Percentiles rank a stretch among this genome's conserved stretches.
phyloP scores from a whole-genome alignment of 2,797 vertebrate genomes.

The Danio tinwini region DNA sequence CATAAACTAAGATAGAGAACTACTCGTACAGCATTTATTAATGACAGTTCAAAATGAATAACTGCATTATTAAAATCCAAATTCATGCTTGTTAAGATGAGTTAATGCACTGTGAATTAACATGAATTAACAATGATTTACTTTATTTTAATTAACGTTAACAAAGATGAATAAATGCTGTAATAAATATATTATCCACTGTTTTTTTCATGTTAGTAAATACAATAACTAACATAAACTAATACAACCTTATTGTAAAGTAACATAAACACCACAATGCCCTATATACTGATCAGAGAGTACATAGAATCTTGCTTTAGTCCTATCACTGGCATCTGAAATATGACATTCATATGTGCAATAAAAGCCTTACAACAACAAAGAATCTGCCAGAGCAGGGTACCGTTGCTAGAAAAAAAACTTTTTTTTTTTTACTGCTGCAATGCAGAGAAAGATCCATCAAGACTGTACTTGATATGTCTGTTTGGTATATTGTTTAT shows the following conservation, averaged over 20 bases:
- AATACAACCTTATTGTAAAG: too few species aligned
- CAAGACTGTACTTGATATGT: constrained; percentile 40
- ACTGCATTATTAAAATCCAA: too few species aligned
- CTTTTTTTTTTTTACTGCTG: constrained; percentile 1
- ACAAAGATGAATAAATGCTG: too few species aligned
- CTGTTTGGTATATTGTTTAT: constrained; percentile 48
- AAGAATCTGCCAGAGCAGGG: constrained; percentile 51
- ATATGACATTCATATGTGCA: constrained; percentile 1
- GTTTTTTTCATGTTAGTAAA: neutral
- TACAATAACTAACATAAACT: too few species aligned
- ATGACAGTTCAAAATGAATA: too few species aligned
- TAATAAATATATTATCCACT: too few species aligned
- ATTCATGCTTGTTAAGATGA: too few species aligned
- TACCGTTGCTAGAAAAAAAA: constrained; percentile 21
- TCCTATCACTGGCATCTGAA: constrained; percentile 2
- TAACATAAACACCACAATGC: neutral
- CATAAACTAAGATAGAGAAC: too few species aligned
- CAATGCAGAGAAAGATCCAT: constrained; percentile 50
- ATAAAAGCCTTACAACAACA: constrained; percentile 42
- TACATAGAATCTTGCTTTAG: neutral
- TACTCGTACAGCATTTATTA: too few species aligned
- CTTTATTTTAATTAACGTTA: too few species aligned
- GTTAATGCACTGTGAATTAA: too few species aligned
- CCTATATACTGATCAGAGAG: neutral
- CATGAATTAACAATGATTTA: too few species aligned